Evolutionary conservation across 1,140 invertebrate species (phyloP), one percentile per base, ranked within the genome.

Genomic region (Papilio machaon): DNA sequence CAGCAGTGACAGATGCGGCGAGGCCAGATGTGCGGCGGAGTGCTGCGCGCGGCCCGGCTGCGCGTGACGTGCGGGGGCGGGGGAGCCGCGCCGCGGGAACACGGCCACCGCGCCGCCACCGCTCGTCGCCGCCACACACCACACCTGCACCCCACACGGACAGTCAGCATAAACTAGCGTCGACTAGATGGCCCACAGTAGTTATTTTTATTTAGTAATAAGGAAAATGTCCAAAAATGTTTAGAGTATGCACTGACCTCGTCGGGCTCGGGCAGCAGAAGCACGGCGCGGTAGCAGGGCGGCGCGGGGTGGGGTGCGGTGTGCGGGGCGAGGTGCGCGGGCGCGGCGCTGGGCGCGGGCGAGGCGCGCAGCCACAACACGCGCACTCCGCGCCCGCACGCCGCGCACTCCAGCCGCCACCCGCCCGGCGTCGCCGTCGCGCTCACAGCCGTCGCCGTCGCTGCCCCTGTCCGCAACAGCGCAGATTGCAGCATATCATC

Each of bases 351-450:
- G 70, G 2, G 85, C 78, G 38, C 82, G 54, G 0, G 88, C 87
- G 3, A 88, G 3, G 79, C 83, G 1, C 86, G 83, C 38, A 94
- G 60, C 91, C 92, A 93, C 58, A 87, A 46, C 8, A 89, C 92
- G 64, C 90, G 87, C 52, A 92, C 77, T 38, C 83, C 86, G 49
- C 91, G 87, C 0, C 92, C 92, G 82, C 92, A 94, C 10, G 89
- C 91, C 19, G 89, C 89, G 81, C 92, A 94, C 77, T 91, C 91
- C 9, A 94, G 86, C 9, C 92, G 87, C 91, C 91, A 94, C 17
- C 91, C 91, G 9, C 84, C 85, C 0, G 84, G 73, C 0, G 87
- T 86, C 17, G 86, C 83, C 49, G 86, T 86, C 4, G 89, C 85
- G 38, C 88, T 89, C 17, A 92, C 80, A 0, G 88, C 88, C 1